A percentile compares a stretch with the other conserved stretches of the same genome.
Conservation (phyloP, 2,113 vertebrate species). For the Coracopsis vasa region DNA sequence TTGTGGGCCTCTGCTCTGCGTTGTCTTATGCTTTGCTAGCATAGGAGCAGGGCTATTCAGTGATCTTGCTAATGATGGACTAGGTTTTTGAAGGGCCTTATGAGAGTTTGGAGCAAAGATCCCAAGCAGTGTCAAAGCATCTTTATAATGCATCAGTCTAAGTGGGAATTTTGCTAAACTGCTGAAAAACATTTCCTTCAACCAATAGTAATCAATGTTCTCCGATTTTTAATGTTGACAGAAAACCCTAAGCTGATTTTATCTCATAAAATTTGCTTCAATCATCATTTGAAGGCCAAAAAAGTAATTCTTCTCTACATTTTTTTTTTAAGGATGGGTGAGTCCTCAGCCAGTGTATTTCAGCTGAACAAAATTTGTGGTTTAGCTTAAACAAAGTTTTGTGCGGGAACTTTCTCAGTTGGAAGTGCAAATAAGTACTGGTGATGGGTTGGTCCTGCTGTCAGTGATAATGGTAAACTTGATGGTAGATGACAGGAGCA, state of each 20-base stretch:
- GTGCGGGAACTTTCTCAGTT: neutral
- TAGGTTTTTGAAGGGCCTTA: neutral
- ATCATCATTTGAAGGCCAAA: neutral
- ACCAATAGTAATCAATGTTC: neutral
- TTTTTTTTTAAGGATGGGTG: neutral
- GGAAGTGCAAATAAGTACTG: slow-evolving; percentile 23
- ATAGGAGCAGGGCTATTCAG: neutral
- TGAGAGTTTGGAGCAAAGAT: neutral
- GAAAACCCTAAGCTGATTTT: neutral
- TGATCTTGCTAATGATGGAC: neutral
- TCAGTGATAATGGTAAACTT: slow-evolving; percentile 11
- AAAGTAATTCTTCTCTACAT: neutral
- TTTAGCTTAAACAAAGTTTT: neutral
- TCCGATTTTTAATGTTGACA: neutral
- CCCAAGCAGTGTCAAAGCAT: neutral
- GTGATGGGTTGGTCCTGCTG: slow-evolving; percentile 6
- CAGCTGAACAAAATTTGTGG: neutral
- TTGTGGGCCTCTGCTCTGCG: neutral
- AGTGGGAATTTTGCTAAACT: neutral
- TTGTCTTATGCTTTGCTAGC: neutral
- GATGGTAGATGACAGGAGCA: slow-evolving; percentile 12
- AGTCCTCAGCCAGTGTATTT: neutral
- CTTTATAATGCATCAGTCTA: neutral
- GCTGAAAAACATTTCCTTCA: neutral
- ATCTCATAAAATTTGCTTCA: neutral